A percentile compares a stretch with the other conserved stretches of the same genome.
phyloP scores from a whole-genome alignment of 92 coral and sea anemone species.

The Zoanthus sociatus region DNA sequence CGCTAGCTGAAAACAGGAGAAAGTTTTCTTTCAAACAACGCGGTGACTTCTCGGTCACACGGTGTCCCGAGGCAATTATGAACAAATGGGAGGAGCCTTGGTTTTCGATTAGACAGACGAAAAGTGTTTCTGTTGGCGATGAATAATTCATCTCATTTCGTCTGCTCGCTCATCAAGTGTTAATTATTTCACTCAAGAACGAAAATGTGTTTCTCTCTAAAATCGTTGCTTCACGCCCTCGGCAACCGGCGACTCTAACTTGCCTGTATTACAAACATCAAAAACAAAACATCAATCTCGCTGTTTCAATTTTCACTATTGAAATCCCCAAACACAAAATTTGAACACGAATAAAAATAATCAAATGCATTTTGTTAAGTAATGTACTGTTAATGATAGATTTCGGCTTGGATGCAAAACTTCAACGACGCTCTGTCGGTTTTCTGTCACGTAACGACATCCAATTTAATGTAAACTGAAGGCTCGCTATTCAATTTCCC shows the following conservation, averaged over 20 bases:
- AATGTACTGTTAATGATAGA: constrained; percentile 10
- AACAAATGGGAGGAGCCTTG: constrained; percentile 36
- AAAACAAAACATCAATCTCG: neutral
- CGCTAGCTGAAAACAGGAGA: constrained; percentile 16
- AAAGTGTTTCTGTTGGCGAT: constrained; percentile 47
- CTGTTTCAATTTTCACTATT: neutral
- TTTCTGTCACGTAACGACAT: constrained; percentile 30
- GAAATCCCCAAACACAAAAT: constrained; percentile 1
- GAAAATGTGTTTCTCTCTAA: constrained; percentile 34
- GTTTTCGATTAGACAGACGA: constrained; percentile 23
- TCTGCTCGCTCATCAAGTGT: constrained; percentile 75
- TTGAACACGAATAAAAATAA: constrained; percentile 11
- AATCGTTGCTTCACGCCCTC: constrained; percentile 35
- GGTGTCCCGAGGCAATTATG: constrained; percentile 42
- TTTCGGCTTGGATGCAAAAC: neutral
- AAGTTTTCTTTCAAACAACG: constrained; percentile 26
- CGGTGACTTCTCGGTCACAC: constrained; percentile 16
- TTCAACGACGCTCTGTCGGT: constrained; percentile 17
- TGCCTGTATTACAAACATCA: neutral
- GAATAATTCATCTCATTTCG: constrained; percentile 89
- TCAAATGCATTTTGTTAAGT: constrained; percentile 7
- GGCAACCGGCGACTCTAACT: neutral
- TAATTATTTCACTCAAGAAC: constrained; percentile 73
- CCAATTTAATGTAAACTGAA: neutral
- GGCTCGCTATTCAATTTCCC: neutral